Evolutionary conservation across 2,113 vertebrate species (phyloP).

Genomic region (Malurus cyaneus): DNA sequence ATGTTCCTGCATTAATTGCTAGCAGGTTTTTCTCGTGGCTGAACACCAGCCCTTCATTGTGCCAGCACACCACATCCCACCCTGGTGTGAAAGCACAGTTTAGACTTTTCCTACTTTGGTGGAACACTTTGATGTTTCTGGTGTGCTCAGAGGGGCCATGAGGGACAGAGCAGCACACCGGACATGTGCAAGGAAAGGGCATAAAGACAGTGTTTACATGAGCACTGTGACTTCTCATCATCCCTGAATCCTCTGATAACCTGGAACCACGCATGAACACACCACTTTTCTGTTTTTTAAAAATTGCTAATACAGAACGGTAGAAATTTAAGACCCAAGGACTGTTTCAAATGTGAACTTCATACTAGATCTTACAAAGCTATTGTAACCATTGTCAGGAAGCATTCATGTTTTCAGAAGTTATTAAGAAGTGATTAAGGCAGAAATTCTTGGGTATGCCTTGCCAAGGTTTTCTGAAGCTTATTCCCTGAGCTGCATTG

Average conservation of each 20-base stretch:
- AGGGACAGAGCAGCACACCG: neutral
- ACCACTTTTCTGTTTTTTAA: neutral
- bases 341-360: conserved; percentile 23
- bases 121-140: neutral
- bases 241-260: neutral
- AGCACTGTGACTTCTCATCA: neutral
- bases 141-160: neutral
- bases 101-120: neutral
- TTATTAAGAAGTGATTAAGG: conserved; percentile 70
- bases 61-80: neutral
- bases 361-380: conserved; percentile 8
- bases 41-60: neutral
- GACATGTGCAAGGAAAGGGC: neutral
- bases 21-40: neutral
- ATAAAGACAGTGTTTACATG: neutral
- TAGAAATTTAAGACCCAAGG: neutral
- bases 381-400: conserved; percentile 37
- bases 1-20: neutral
- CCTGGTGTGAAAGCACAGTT: neutral
- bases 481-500: conserved; percentile 59
- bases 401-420: conserved; percentile 54
- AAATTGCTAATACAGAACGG: neutral
- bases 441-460: conserved; percentile 38
- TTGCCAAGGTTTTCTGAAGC: conserved; percentile 68
- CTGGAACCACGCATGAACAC: neutral